Evolutionary conservation across 1,140 invertebrate genomes (phyloP), one percentile per base, ranked within the genome.

Genomic region (Chrysopa pallens): DNA sequence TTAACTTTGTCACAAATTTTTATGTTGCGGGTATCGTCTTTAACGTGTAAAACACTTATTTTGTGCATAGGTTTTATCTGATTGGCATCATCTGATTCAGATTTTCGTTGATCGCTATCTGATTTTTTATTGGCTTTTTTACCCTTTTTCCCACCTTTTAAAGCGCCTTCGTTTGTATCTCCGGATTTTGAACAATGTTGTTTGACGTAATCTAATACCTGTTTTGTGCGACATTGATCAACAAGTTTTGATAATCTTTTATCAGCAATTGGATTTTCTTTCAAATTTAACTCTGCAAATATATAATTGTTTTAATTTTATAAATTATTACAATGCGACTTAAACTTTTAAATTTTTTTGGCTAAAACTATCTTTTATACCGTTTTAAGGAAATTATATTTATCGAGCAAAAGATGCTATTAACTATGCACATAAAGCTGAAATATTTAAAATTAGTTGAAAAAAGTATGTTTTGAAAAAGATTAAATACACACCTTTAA

Each of bases 251-350:
- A 61, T 15, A 87, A 64, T 36, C 78, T 67, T 48, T 79, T 74
- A 54, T 87, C 84, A 11, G 63, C 57, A 4, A 88, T 56, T 42
- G 73, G 73, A 58, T 88, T 88, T 3, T 71, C 76, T 59, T 78
- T 79, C 28, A 83, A 56, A 53, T 74, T 69, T 2, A 78, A 36
- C 49, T 76, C 72, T 69, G 55, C 29, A 60, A 48, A 37, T 33
- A 36, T 2, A 12, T 38, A 9, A 17, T 41, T 28, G 35, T 11
- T 14, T 13, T 23, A 38, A 11, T 11, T n/a, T n/a, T n/a, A n/a
- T n/a, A n/a, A n/a, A n/a, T n/a, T n/a, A n/a, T n/a, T n/a, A n/a
- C n/a, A n/a, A n/a, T n/a, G n/a, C n/a, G n/a, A n/a, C n/a, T n/a
- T n/a, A n/a, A n/a, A n/a, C n/a, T n/a, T n/a, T n/a, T n/a, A n/a